Evolutionary conservation across 2,113 vertebrate genomes (phyloP).

Genomic region (Megalops atlanticus): DNA sequence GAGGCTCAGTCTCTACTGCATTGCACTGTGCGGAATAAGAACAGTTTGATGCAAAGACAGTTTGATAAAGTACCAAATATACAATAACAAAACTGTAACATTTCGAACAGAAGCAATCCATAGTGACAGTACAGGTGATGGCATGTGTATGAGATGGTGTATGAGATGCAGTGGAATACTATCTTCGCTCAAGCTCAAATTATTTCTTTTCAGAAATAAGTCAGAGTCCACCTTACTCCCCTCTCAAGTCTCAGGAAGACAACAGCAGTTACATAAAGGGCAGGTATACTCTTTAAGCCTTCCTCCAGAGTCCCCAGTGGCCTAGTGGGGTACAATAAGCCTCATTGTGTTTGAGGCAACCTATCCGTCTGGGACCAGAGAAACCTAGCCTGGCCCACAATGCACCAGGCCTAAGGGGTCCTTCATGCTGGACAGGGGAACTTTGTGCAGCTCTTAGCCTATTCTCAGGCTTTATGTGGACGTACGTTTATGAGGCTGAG

Average conservation of each 20-base stretch:
- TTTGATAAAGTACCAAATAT: slow-evolving; percentile 19
- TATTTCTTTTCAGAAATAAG: slow-evolving; percentile 32
- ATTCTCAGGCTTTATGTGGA: not conserved
- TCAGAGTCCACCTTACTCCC: slow-evolving; percentile 38
- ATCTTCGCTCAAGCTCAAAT: slow-evolving; percentile 7
- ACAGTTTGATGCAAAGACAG: slow-evolving; percentile 32
- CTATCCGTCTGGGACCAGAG: slow-evolving; percentile 55
- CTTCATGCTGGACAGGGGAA: slow-evolving; percentile 57
- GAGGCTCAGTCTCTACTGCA: slow-evolving; percentile 51
- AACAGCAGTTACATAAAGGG: slow-evolving; percentile 44
- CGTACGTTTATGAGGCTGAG: too few relatives aligned
- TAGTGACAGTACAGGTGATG: not conserved
- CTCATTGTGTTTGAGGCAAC: slow-evolving; percentile 60
- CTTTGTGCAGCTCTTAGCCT: not conserved
- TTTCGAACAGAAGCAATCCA: too few relatives aligned
- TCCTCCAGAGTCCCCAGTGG: slow-evolving; percentile 40
- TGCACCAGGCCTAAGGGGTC: slow-evolving; percentile 46
- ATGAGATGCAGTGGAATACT: slow-evolving; percentile 35
- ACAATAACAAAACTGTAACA: too few relatives aligned
- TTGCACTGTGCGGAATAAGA: slow-evolving; percentile 46
- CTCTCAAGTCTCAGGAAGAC: slow-evolving; percentile 43
- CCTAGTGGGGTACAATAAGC: slow-evolving; percentile 60
- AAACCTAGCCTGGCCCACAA: slow-evolving; percentile 34
- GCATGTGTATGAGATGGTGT: too few relatives aligned
- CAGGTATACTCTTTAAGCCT: slow-evolving; percentile 46